Percentiles rank a stretch among this genome's conserved stretches.
Conservation (phyloP, 2,113 vertebrate species). For the Monarcha castaneiventris region DNA sequence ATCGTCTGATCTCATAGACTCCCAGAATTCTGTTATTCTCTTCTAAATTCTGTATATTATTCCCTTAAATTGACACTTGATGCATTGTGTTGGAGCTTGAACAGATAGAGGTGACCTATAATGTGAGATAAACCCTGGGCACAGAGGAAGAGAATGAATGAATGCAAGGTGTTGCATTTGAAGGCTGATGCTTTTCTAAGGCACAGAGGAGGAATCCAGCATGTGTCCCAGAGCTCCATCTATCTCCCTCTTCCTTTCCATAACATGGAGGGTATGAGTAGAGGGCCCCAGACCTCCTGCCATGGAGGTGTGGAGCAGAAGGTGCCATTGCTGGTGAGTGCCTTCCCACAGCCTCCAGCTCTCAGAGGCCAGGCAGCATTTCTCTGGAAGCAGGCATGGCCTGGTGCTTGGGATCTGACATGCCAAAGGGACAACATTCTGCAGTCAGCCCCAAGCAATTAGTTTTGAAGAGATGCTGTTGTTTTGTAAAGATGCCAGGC, state of each 20-base stretch:
- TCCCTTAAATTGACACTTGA: background rate
- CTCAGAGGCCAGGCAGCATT: background rate
- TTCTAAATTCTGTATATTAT: background rate
- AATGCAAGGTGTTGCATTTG: background rate
- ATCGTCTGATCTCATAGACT: background rate
- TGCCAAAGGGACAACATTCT: background rate
- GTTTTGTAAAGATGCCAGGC: background rate
- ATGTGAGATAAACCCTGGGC: background rate
- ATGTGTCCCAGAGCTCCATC: rapidly evolving
- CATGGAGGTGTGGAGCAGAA: background rate
- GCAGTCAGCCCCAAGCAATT: background rate
- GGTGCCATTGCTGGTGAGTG: background rate
- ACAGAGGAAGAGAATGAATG: background rate
- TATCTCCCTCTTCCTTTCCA: background rate
- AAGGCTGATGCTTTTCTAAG: background rate
- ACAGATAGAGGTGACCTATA: background rate
- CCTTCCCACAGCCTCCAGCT: background rate
- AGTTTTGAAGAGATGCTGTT: background rate
- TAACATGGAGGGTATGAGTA: no score
- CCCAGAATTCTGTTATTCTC: background rate
- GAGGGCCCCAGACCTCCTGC: background rate
- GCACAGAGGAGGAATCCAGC: rapidly evolving
- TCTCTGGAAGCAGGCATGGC: background rate
- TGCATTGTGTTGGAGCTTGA: background rate
- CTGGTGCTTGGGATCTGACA: background rate